phyloP scores from a whole-genome alignment of 2,113 vertebrate genomes.

The Oryzias celebensis region DNA sequence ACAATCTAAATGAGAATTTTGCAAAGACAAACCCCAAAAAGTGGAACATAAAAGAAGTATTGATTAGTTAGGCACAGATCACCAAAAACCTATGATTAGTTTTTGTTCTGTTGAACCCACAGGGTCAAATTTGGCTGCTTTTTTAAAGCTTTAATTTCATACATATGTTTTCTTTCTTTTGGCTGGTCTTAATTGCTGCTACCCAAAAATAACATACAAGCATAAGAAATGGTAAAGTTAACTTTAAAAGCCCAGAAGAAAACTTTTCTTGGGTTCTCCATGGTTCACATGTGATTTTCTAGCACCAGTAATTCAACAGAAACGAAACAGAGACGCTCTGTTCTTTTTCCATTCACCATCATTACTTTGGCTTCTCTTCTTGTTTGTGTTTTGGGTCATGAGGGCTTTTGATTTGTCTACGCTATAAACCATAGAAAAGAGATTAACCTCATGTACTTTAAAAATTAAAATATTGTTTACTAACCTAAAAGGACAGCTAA shows the following conservation, averaged over 20 bases:
- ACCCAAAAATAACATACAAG: no score
- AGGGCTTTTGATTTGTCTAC: conserved; percentile 31
- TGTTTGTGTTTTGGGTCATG: conserved; percentile 69
- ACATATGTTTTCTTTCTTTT: no score
- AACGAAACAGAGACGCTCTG: conserved; percentile 70
- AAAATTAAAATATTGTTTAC: conserved; percentile 7
- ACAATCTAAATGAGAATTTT: no score
- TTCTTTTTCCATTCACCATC: conserved; percentile 78
- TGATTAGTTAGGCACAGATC: no score
- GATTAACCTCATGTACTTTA: conserved; percentile 14
- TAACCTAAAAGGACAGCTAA: no score
- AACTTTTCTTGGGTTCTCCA: conserved; percentile 67
- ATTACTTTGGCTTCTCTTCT: conserved; percentile 75
- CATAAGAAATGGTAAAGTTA: no score
- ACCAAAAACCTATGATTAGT: conserved; percentile 73
- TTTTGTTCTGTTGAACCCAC: no score
- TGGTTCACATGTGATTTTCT: conserved; percentile 79
- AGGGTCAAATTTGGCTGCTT: no score
- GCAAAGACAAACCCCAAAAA: no score
- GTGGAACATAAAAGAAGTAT: no score
- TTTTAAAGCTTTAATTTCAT: no score
- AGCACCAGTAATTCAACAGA: conserved; percentile 77
- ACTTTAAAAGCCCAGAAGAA: not conserved
- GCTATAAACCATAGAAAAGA: not conserved
- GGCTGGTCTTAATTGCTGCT: no score